Evolutionary conservation across 53 echinoderm and acorn worm genomes (phyloP).

Genomic region (Astropecten irregularis): DNA sequence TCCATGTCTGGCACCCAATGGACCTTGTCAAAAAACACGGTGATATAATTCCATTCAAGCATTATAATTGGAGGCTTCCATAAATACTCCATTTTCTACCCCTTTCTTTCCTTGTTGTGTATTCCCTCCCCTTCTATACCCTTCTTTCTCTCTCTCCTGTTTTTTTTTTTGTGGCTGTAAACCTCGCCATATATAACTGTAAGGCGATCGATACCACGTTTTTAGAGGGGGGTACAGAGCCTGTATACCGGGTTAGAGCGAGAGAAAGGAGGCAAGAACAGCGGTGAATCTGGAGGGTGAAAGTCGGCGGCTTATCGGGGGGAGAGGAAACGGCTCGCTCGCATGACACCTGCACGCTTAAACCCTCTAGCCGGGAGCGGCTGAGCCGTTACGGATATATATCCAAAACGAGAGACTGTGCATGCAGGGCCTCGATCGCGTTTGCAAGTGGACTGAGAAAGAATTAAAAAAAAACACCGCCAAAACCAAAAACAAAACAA

Average conservation of each 20-base stretch:
- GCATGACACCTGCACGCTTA: conserved; percentile 49
- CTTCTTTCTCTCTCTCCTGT: no score
- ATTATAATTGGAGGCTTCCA: conserved; percentile 45
- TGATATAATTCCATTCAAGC: conserved; percentile 39
- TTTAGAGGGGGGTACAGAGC: conserved; percentile 19
- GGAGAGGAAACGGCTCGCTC: conserved; percentile 19
- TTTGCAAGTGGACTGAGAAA: no score
- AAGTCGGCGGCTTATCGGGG: conserved; percentile 48
- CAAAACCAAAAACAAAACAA: no score
- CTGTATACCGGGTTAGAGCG: neutral
- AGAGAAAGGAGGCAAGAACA: no score
- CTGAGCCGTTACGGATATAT: conserved; percentile 36
- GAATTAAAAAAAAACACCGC: no score
- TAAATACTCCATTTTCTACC: neutral
- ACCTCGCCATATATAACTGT: conserved; percentile 10
- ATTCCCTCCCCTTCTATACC: no score
- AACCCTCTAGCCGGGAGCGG: conserved; percentile 31
- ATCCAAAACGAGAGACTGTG: no score
- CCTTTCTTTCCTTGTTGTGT: no score
- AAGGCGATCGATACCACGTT: conserved; percentile 50
- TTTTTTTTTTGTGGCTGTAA: no score
- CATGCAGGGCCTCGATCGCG: no score
- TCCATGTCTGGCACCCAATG: conserved; percentile 9
- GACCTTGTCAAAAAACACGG: conserved; percentile 38
- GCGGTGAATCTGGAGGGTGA: conserved; percentile 27